Conservation (phyloP, 2,888 invertebrate species). For the Amphipyra berbera region DNA sequence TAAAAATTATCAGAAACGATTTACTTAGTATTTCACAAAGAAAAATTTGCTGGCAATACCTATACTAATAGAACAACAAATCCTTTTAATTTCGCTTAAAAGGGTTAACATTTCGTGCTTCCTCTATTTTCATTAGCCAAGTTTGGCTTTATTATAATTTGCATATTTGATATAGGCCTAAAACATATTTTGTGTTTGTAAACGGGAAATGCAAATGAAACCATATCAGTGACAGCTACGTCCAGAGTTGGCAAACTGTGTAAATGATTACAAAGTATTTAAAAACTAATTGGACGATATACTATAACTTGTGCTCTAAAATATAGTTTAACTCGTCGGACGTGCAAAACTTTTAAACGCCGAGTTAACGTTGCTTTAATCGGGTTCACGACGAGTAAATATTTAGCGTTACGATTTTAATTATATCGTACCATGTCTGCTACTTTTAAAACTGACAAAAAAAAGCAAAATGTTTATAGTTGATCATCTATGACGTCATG, state of each 20-base stretch:
- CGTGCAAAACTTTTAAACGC: conserved; percentile 36
- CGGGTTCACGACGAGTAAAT: conserved; percentile 13
- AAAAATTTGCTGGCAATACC: too few relatives aligned
- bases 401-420: conserved; percentile 18
- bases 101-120: background rate
- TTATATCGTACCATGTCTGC: background rate
- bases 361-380: conserved; percentile 16
- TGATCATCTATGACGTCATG: too few relatives aligned
- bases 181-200: conserved; percentile 23
- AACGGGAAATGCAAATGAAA: conserved; percentile 23
- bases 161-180: conserved; percentile 7
- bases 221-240: conserved; percentile 17
- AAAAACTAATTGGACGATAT: conserved; percentile 13
- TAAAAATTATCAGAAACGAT: too few relatives aligned
- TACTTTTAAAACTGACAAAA: too few relatives aligned
- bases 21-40: too few relatives aligned
- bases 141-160: conserved; percentile 16
- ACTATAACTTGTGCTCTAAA: conserved; percentile 15
- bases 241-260: conserved; percentile 4
- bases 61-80: too few relatives aligned
- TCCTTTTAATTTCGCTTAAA: conserved; percentile 4
- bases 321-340: conserved; percentile 10
- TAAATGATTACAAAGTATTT: conserved; percentile 11
- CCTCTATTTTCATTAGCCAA: conserved; percentile 10
- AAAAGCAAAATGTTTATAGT: too few relatives aligned